Percentiles rank a stretch among this genome's conserved stretches.
These are phyloP conservation scores for Drosophila simulans DNA, from an alignment of 1,140 invertebrate genomes.

Conservation along the genomic window DNA sequence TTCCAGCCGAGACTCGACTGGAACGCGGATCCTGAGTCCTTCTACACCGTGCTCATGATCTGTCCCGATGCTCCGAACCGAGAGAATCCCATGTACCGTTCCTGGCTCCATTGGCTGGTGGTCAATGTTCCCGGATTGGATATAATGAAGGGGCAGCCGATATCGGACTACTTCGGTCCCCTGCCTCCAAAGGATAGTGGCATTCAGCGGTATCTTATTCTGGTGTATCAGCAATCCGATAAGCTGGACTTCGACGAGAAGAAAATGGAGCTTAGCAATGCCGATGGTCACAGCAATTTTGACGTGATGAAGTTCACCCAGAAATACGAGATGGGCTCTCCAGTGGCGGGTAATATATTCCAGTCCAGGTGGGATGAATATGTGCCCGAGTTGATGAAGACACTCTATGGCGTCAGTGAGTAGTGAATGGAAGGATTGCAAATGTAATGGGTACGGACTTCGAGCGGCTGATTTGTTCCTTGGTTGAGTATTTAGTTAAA, in stretches of 20 bases:
- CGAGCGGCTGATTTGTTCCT: constrained; percentile 1
- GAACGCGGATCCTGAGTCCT: constrained; percentile 86
- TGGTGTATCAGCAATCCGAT: constrained; percentile 91
- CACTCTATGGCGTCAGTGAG: constrained; percentile 47
- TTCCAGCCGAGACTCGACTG: constrained; percentile 86
- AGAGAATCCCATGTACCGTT: constrained; percentile 90
- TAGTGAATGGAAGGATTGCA: background rate
- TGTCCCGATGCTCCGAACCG: constrained; percentile 88
- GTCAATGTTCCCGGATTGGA: constrained; percentile 94
- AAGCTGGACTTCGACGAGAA: constrained; percentile 66
- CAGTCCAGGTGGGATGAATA: constrained; percentile 96
- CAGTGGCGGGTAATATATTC: constrained; percentile 94
- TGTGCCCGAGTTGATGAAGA: constrained; percentile 87
- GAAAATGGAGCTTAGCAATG: constrained; percentile 86
- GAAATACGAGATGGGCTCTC: constrained; percentile 91
- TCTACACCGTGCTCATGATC: constrained; percentile 91
- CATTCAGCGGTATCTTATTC: constrained; percentile 94
- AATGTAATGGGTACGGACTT: constrained; percentile 5
- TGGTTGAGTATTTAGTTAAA: constrained; percentile 2
- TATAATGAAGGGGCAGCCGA: constrained; percentile 89
- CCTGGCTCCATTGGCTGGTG: constrained; percentile 97
- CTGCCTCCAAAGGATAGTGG: constrained; percentile 92
- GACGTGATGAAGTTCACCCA: constrained; percentile 88
- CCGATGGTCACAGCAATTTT: constrained; percentile 90
- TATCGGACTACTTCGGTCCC: constrained; percentile 93